Evolutionary conservation across 2,888 invertebrate species (phyloP).

Genomic region (Balanococcus diminutus): DNA sequence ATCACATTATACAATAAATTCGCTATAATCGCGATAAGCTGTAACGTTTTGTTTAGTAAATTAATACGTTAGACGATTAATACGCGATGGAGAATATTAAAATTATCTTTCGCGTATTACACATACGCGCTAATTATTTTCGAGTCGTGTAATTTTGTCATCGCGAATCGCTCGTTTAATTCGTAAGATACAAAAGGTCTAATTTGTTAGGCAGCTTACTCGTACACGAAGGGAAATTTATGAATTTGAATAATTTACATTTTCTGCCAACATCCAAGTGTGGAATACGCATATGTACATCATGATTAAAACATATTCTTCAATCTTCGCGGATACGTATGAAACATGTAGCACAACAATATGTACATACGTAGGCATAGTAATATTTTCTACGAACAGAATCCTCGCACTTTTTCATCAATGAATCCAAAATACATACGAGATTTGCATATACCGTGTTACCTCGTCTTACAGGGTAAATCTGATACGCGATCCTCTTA

Average conservation of each 20-base stretch:
- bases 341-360: too few species aligned
- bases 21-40: constrained; percentile 15
- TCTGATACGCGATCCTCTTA: neutral
- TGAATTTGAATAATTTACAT: constrained; percentile 23
- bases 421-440: neutral
- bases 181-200: constrained; percentile 14
- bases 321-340: neutral
- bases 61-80: constrained; percentile 23
- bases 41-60: constrained; percentile 18
- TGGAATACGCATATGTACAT: neutral
- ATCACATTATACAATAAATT: neutral
- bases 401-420: neutral
- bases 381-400: neutral
- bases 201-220: constrained; percentile 23
- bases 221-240: neutral
- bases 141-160: constrained; percentile 6
- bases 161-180: constrained; percentile 21
- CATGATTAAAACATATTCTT: constrained; percentile 1
- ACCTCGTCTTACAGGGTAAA: neutral
- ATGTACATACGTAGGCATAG: neutral
- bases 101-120: neutral
- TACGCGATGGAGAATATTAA: neutral
- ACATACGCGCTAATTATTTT: constrained; percentile 13
- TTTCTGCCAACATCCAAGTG: neutral
- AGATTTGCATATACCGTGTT: neutral